These are phyloP conservation scores for Synanthedon andrenaeformis DNA, from an alignment of 2,888 invertebrate species.

Conservation along the genomic window DNA sequence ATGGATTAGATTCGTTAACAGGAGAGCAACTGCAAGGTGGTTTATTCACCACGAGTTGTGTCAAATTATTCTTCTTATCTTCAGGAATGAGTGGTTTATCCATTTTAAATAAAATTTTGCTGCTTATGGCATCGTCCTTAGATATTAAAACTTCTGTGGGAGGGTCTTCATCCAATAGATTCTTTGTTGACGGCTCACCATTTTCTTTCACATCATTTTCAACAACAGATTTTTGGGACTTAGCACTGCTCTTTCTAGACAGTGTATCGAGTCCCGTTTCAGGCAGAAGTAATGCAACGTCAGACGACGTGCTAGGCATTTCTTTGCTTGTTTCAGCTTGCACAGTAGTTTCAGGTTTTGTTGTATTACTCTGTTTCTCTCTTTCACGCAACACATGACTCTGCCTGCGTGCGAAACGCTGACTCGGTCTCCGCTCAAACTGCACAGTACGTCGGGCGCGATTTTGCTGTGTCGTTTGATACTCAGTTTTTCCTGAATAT, in stretches of 20 bases:
- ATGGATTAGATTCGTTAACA: slow-evolving; percentile 53
- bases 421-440: slow-evolving; percentile 96
- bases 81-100: slow-evolving; percentile 38
- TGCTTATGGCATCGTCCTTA: slow-evolving; percentile 62
- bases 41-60: slow-evolving; percentile 53
- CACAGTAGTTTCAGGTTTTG: slow-evolving; percentile 34
- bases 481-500: slow-evolving; percentile 95
- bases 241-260: slow-evolving; percentile 68
- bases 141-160: slow-evolving; percentile 47
- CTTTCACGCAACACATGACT: slow-evolving; percentile 88
- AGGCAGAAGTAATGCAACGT: slow-evolving; percentile 20
- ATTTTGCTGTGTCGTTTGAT: slow-evolving; percentile 93
- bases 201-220: slow-evolving; percentile 41
- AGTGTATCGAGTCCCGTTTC: slow-evolving; percentile 36
- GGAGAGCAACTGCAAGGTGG: slow-evolving; percentile 61
- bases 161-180: slow-evolving; percentile 46
- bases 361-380: slow-evolving; percentile 67
- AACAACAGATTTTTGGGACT: slow-evolving; percentile 66
- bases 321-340: slow-evolving; percentile 34
- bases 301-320: slow-evolving; percentile 40
- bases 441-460: slow-evolving; percentile 92
- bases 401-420: slow-evolving; percentile 93
- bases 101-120: slow-evolving; percentile 57
- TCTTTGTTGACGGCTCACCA: slow-evolving; percentile 50
- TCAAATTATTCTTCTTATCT: slow-evolving; percentile 55